These are phyloP conservation scores for Acrobeloides nanus DNA, from an alignment of 2,888 invertebrate genomes.

Conservation along the genomic window DNA sequence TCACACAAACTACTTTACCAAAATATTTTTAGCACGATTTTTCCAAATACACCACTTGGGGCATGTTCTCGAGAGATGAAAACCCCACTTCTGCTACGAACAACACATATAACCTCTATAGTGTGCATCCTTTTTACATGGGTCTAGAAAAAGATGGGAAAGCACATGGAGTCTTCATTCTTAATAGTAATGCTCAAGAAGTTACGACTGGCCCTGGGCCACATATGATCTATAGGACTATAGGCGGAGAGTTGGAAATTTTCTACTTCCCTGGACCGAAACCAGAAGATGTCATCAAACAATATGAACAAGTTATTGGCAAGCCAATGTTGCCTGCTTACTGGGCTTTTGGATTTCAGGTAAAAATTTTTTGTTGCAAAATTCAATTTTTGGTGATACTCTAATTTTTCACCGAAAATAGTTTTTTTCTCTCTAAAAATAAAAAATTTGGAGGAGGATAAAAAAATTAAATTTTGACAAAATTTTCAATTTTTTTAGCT, in stretches of 20 bases:
- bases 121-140: constrained; percentile 49
- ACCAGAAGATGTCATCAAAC: constrained; percentile 53
- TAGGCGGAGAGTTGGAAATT: constrained; percentile 45
- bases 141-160: constrained; percentile 40
- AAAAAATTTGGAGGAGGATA: no score
- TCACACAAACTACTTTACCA: not conserved
- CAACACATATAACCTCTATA: constrained; percentile 37
- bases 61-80: constrained; percentile 41
- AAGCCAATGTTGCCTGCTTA: constrained; percentile 50
- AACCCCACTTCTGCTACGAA: constrained; percentile 29
- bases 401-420: not conserved
- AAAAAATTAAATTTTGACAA: no score
- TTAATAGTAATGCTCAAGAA: constrained; percentile 48
- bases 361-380: no score
- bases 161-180: constrained; percentile 44
- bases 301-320: constrained; percentile 47
- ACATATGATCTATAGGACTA: constrained; percentile 66
- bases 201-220: constrained; percentile 43
- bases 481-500: constrained; percentile 19
- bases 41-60: constrained; percentile 36
- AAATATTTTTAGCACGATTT: constrained; percentile 34
- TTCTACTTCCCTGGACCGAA: constrained; percentile 53
- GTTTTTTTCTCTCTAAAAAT: not conserved
- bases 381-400: no score
- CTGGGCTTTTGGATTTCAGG: constrained; percentile 51